These are phyloP conservation scores for Ochotona curzoniae DNA, from an alignment of 2,113 vertebrate genomes.

Conservation along the genomic window DNA sequence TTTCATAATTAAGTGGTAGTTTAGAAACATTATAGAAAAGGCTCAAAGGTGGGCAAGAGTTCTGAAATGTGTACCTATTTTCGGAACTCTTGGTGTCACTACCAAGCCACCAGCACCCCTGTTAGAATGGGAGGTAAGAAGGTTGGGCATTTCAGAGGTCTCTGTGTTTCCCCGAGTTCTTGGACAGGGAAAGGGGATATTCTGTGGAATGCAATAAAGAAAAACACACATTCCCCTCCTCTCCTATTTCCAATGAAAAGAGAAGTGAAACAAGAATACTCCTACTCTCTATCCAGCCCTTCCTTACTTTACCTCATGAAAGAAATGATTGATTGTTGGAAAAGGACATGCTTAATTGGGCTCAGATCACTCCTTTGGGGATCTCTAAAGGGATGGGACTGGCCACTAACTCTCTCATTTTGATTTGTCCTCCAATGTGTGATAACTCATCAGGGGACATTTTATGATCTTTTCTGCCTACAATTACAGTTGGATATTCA, in stretches of 20 bases:
- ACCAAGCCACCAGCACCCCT: not conserved
- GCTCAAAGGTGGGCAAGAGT: not conserved
- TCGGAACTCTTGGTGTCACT: not conserved
- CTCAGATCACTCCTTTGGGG: not conserved
- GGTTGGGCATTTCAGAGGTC: constrained; percentile 15
- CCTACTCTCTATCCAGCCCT: not conserved
- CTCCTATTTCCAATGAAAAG: not conserved
- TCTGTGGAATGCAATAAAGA: not conserved
- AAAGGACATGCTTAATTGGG: not conserved
- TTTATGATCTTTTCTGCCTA: constrained; percentile 24
- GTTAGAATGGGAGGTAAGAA: not conserved
- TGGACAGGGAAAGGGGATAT: not conserved
- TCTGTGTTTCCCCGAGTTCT: not conserved
- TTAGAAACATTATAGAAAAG: constrained; percentile 42
- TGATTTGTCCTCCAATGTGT: constrained; percentile 19
- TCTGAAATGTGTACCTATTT: not conserved
- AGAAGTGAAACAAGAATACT: not conserved
- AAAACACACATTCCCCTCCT: not conserved
- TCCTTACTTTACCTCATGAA: not conserved
- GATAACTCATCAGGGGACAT: not conserved
- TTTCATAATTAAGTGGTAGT: constrained; percentile 46
- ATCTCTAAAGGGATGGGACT: not conserved
- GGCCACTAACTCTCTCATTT: not conserved
- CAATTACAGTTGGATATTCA: not conserved
- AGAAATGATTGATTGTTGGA: constrained; percentile 29